phyloP scores from a whole-genome alignment of 2,888 invertebrate genomes.

The Folsomia manolachei region DNA sequence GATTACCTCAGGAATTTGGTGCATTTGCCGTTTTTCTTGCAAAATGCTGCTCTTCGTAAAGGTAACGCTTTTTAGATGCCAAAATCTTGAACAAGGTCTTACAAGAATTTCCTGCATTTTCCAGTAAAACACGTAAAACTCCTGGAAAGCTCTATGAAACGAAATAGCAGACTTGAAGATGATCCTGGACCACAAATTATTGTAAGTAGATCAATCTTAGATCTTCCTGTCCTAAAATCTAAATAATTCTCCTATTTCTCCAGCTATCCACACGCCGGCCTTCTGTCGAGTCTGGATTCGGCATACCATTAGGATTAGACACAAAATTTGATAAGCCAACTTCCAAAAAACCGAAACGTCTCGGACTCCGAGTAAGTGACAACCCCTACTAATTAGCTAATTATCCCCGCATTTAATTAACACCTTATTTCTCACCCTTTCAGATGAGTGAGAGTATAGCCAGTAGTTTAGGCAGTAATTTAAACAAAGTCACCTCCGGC shows the following conservation, averaged over 20 bases:
- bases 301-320: conserved; percentile 34
- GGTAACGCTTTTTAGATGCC: too few relatives aligned
- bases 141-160: conserved; percentile 46
- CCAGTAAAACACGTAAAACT: conserved; percentile 63
- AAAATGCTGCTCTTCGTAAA: conserved; percentile 89
- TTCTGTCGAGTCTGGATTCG: conserved; percentile 50
- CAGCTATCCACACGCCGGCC: conserved; percentile 46
- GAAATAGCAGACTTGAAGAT: conserved; percentile 48
- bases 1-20: conserved; percentile 75
- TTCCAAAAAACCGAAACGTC: conserved; percentile 67
- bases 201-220: conserved; percentile 26
- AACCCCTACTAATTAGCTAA: background rate
- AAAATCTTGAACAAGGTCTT: too few relatives aligned
- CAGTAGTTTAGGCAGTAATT: conserved; percentile 83
- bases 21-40: conserved; percentile 95
- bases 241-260: background rate
- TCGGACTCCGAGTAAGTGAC: conserved; percentile 43
- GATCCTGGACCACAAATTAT: conserved; percentile 48
- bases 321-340: conserved; percentile 46
- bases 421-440: conserved; percentile 56
- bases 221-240: background rate
- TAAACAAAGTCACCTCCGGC: conserved; percentile 59
- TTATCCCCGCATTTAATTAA: too few relatives aligned
- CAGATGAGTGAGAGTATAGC: conserved; percentile 84
- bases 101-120: too few relatives aligned